Evolutionary conservation across 2,113 vertebrate genomes (phyloP), one percentile per base, ranked within the genome.

Genomic region (Colinus virginianus): DNA sequence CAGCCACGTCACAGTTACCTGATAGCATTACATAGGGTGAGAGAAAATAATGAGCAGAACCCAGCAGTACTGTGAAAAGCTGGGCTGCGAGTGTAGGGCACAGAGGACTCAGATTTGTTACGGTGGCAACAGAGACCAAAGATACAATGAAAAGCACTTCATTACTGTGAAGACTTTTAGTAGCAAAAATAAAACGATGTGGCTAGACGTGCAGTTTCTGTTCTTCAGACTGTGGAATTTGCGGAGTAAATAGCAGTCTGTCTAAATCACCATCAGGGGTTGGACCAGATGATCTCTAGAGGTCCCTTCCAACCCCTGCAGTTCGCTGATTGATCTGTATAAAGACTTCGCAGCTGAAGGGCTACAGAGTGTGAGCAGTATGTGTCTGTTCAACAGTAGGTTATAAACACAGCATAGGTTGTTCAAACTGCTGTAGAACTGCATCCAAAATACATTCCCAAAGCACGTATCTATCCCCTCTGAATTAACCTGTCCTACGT

Each of bases 401-500:
- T 55, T 28, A 63, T 20, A 58, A 49, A 70, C 64, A 38, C 49
- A 78, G 40, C 36, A n/a, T 42, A 58, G 61, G 17, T 49, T 78
- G 61, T 26, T 53, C 23, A 40, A 32, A 28, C 23, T 49, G 30
- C 36, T 62, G 13, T 20, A 56, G 36, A 82, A 56, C 26, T 82
- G 32, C 23, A 42, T 67, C 56, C 22, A 83, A 56, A 89, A 87
- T 62, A 32, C 9, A 3, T 22, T 12, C n/a, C 6, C 19, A 69
- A 48, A 56, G 46, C 19, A 21, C 11, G 2, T 34, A 11, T 56
- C 8, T 48, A 2, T 78, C 34, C 49, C 23, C 18, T 90, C 36
- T 86, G 34, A 64, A 71, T 84, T 71, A 72, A 61, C 36, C 19
- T 76, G 30, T 76, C 59, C 55, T 96, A 7, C 93, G n/a, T 92